Evolutionary conservation across 2,888 invertebrate genomes (phyloP).

Genomic region (Drosophila mulleri): DNA sequence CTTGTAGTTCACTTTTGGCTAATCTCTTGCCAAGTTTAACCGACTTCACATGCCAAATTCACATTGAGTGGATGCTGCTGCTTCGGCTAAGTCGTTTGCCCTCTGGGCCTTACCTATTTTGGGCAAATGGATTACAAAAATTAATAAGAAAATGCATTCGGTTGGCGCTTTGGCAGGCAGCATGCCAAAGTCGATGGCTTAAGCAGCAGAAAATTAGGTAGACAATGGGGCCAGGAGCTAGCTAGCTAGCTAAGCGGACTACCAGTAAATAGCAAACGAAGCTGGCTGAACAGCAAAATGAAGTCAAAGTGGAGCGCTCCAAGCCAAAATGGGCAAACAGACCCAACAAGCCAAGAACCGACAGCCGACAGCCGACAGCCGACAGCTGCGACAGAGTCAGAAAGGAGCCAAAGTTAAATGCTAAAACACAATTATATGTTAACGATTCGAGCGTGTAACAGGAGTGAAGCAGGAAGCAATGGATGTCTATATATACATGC

Average conservation of each 20-base stretch:
- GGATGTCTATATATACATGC: slow-evolving; percentile 2
- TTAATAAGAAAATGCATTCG: slow-evolving; percentile 64
- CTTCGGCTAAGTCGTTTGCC: slow-evolving; percentile 28
- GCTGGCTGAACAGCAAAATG: slow-evolving; percentile 24
- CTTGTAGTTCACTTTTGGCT: slow-evolving; percentile 18
- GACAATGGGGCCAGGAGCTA: slow-evolving; percentile 60
- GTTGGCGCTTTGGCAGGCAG: slow-evolving; percentile 35
- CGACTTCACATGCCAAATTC: slow-evolving; percentile 26
- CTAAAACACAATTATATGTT: slow-evolving; percentile 75
- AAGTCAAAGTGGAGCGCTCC: slow-evolving; percentile 54
- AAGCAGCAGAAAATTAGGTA: slow-evolving; percentile 71
- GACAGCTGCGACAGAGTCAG: slow-evolving; percentile 42
- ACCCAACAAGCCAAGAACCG: slow-evolving; percentile 11
- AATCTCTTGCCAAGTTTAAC: slow-evolving; percentile 22
- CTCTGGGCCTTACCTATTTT: slow-evolving; percentile 42
- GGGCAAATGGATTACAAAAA: slow-evolving; percentile 66
- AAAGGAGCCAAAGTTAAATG: slow-evolving; percentile 71
- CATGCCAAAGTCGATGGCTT: slow-evolving; percentile 52
- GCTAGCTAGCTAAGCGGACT: slow-evolving; percentile 11
- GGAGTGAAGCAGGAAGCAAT: slow-evolving; percentile 38
- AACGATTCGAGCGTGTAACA: slow-evolving; percentile 59
- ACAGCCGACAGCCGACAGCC: slow-evolving; percentile 8
- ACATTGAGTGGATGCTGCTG: slow-evolving; percentile 4
- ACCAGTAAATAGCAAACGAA: slow-evolving; percentile 13
- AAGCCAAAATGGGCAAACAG: slow-evolving; percentile 57